phyloP scores from a whole-genome alignment of 2,113 vertebrate genomes.

The Thunnus thynnus region DNA sequence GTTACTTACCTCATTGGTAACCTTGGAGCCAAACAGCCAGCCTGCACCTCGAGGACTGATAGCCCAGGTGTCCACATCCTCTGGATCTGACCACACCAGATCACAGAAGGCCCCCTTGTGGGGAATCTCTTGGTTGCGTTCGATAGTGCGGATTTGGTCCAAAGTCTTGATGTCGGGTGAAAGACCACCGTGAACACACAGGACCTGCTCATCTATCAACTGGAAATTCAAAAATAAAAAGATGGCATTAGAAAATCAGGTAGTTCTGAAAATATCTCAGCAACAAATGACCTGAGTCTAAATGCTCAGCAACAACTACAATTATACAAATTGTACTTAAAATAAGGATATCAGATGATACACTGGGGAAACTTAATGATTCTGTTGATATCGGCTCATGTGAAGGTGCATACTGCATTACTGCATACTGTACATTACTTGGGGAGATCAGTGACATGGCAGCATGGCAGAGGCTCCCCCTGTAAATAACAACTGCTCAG shows the following conservation, averaged over 20 bases:
- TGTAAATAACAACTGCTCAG: too few species aligned
- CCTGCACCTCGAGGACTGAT: constrained; percentile 97
- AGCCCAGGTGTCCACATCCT: constrained; percentile 98
- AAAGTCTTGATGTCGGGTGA: constrained; percentile 99
- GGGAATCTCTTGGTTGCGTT: constrained; percentile 97
- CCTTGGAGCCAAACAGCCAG: constrained; percentile 98
- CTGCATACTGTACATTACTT: too few species aligned
- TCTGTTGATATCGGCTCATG: too few species aligned
- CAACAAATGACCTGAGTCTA: too few species aligned
- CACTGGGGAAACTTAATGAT: too few species aligned
- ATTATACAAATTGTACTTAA: too few species aligned
- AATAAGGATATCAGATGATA: too few species aligned
- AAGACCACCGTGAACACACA: constrained; percentile 97
- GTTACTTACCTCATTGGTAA: constrained; percentile 93
- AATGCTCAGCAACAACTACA: too few species aligned
- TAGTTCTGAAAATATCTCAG: neutral
- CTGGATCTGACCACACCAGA: constrained; percentile 97
- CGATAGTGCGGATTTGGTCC: constrained; percentile 98
- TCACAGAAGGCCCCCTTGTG: constrained; percentile 99
- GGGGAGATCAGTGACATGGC: too few species aligned
- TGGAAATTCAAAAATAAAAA: constrained; percentile 60
- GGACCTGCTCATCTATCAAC: constrained; percentile 98
- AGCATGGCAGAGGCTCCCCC: too few species aligned
- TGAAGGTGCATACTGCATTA: too few species aligned
- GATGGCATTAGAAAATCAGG: neutral